Conservation (phyloP, 2,113 vertebrate genomes). For the Chionodraco myersi region DNA sequence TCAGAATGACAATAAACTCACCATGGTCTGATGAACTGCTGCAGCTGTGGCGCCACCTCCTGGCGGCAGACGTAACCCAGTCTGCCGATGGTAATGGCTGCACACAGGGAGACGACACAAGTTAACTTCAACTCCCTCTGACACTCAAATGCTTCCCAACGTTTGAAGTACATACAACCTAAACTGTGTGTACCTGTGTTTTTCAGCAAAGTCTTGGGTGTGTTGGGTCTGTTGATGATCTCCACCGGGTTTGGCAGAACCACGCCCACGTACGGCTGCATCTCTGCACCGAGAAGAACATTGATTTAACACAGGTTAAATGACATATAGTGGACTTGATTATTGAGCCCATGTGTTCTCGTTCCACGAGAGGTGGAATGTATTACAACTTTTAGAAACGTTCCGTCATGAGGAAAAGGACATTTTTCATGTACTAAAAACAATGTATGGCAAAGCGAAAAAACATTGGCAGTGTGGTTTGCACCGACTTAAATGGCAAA, state of each 20-base stretch:
- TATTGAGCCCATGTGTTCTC: too few species aligned
- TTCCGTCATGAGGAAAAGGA: too few species aligned
- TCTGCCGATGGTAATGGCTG: constrained; percentile 95
- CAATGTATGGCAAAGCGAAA: too few species aligned
- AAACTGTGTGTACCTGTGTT: constrained; percentile 87
- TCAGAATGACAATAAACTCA: constrained; percentile 80
- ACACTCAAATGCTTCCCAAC: too few species aligned
- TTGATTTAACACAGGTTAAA: too few species aligned
- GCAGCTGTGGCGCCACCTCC: constrained; percentile 90
- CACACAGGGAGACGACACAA: background rate
- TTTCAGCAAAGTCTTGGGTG: constrained; percentile 94
- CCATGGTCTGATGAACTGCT: constrained; percentile 95
- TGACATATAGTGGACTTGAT: too few species aligned
- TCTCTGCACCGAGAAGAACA: constrained; percentile 85
- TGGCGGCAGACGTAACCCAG: constrained; percentile 90
- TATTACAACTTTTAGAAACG: too few species aligned
- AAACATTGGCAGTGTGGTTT: too few species aligned
- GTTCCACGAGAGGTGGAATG: too few species aligned
- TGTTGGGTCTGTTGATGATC: constrained; percentile 96
- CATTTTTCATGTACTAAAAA: too few species aligned
- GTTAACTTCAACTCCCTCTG: background rate
- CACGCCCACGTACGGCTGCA: constrained; percentile 95
- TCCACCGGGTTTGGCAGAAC: constrained; percentile 93
- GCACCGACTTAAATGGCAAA: too few species aligned
- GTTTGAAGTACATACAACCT: background rate